Percentiles rank a stretch among this genome's conserved stretches.
Conservation (phyloP, 2,888 invertebrate species). For the Nomada fucata region DNA sequence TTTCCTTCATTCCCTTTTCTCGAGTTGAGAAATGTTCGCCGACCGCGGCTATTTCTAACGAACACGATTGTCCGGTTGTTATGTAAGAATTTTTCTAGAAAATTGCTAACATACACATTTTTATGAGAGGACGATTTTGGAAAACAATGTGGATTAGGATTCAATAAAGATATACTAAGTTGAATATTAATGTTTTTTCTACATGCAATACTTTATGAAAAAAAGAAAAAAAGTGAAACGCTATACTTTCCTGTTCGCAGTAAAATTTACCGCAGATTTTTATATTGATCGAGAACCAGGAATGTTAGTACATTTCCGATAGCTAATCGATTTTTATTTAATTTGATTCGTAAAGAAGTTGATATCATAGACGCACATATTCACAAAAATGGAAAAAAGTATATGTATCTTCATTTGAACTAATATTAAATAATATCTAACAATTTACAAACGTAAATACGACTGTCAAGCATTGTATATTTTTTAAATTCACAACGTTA, state of each 20-base stretch:
- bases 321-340: slow-evolving; percentile 62
- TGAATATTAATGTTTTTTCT: not conserved
- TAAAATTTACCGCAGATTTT: slow-evolving; percentile 45
- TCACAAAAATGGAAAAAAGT: too few relatives aligned
- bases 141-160: too few relatives aligned
- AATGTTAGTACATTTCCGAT: slow-evolving; percentile 66
- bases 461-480: too few relatives aligned
- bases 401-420: too few relatives aligned
- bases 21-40: not conserved
- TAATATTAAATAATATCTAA: too few relatives aligned
- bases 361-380: slow-evolving; percentile 13
- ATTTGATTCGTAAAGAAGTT: slow-evolving; percentile 47
- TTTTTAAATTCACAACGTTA: too few relatives aligned
- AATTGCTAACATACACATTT: too few relatives aligned
- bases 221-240: slow-evolving; percentile 2
- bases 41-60: not conserved
- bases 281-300: slow-evolving; percentile 58
- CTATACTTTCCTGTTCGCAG: slow-evolving; percentile 37
- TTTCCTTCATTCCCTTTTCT: not conserved
- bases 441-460: too few relatives aligned
- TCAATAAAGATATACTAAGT: not conserved
- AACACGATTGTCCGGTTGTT: not conserved
- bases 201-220: slow-evolving; percentile 44
- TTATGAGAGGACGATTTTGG: too few relatives aligned
- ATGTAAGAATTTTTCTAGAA: too few relatives aligned